A percentile compares a stretch with the other conserved stretches of the same genome.
phyloP scores from a whole-genome alignment of 1,140 invertebrate genomes.

The Spodoptera litura region DNA sequence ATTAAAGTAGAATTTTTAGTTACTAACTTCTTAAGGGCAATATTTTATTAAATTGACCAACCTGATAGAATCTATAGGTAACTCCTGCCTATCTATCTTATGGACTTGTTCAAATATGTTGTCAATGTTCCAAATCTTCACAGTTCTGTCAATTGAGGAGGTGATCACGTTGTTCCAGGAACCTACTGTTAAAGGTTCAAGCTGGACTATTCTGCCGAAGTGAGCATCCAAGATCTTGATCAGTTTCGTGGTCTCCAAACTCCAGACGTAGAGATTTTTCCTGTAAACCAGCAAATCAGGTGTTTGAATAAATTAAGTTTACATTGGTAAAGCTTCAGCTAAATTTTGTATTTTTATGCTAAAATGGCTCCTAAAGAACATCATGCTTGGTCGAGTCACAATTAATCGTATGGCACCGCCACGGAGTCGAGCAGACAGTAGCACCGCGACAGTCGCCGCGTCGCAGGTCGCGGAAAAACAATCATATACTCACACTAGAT shows the following conservation, averaged over 20 bases:
- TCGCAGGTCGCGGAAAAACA: too few species aligned
- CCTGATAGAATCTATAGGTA: constrained; percentile 97
- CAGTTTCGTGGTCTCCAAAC: constrained; percentile 91
- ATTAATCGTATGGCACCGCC: too few species aligned
- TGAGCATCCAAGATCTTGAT: constrained; percentile 98
- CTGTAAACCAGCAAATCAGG: constrained; percentile 83
- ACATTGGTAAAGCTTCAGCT: too few species aligned
- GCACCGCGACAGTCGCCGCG: too few species aligned
- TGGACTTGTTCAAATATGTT: constrained; percentile 99
- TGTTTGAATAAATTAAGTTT: neutral
- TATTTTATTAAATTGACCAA: constrained; percentile 64
- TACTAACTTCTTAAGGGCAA: neutral
- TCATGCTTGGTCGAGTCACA: too few species aligned
- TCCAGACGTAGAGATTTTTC: constrained; percentile 98
- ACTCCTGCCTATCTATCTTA: constrained; percentile 97
- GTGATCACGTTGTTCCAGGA: constrained; percentile 98
- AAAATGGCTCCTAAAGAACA: too few species aligned
- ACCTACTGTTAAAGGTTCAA: constrained; percentile 94
- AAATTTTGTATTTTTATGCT: too few species aligned
- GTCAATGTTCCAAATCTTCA: constrained; percentile 99
- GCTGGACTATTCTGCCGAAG: constrained; percentile 97
- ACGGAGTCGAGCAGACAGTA: too few species aligned
- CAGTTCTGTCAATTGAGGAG: constrained; percentile 98
- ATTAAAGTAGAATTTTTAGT: too few species aligned
- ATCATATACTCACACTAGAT: too few species aligned